These are phyloP conservation scores for Eulemur mongoz DNA, from an alignment of 2,797 vertebrate genomes.

Conservation along the genomic window DNA sequence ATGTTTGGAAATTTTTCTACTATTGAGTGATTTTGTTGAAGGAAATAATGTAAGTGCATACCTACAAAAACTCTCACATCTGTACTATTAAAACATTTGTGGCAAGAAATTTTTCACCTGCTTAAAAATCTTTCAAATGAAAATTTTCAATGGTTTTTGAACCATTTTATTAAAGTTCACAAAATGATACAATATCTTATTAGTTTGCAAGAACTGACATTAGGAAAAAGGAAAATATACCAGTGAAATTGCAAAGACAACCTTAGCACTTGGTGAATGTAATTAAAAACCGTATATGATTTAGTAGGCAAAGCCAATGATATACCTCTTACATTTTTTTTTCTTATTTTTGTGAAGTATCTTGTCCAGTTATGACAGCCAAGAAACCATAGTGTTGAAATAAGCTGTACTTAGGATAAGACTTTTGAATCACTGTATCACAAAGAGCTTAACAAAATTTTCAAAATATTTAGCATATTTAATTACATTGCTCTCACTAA, in stretches of 20 bases:
- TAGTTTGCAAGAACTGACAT: not conserved
- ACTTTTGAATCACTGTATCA: not conserved
- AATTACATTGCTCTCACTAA: not conserved
- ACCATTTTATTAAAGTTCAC: not conserved
- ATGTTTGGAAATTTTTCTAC: not conserved
- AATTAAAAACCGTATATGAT: not conserved
- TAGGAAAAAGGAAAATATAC: not conserved
- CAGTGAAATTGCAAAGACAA: not conserved
- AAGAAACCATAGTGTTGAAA: slow-evolving; percentile 27
- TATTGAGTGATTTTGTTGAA: slow-evolving; percentile 28
- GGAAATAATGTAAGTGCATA: not conserved
- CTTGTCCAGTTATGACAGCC: not conserved
- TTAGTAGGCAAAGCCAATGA: slow-evolving; percentile 1
- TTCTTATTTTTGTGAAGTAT: slow-evolving; percentile 37
- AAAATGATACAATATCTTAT: not conserved
- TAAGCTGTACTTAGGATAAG: slow-evolving; percentile 6
- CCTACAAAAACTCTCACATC: not conserved
- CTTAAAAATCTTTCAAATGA: slow-evolving; percentile 22
- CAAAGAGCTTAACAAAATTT: slow-evolving; percentile 13
- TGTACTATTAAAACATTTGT: not conserved
- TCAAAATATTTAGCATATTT: not conserved
- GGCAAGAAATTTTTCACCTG: not conserved
- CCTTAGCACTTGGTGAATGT: not conserved
- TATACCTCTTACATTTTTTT: not conserved
- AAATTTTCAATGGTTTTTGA: not conserved